A percentile compares a stretch with the other conserved stretches of the same genome.
Evolutionary conservation across 2,888 invertebrate species (phyloP).

Genomic region (Drosophila koepferae): DNA sequence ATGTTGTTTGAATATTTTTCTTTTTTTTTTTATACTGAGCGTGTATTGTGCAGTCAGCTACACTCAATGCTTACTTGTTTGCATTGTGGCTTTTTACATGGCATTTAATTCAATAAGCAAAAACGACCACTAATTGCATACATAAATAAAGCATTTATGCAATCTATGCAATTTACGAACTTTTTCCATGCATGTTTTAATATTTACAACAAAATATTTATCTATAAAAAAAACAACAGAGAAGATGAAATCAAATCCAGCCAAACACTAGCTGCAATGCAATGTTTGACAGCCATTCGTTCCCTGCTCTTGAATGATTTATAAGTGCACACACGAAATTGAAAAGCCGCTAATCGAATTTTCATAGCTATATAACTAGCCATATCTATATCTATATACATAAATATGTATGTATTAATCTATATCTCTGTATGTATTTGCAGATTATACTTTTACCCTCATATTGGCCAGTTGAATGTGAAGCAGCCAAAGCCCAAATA

Average conservation of each 20-base stretch:
- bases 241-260: slow-evolving; percentile 1
- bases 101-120: slow-evolving; percentile 4
- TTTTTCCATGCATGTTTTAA: slow-evolving; percentile 1
- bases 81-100: not conserved
- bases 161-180: slow-evolving; percentile 7
- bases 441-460: slow-evolving; percentile 67
- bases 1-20: too few species aligned
- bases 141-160: slow-evolving; percentile 12
- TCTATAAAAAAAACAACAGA: not conserved
- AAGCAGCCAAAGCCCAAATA: slow-evolving; percentile 24
- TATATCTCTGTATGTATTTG: slow-evolving; percentile 46
- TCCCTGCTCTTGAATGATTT: slow-evolving; percentile 46
- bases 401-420: not conserved
- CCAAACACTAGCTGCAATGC: slow-evolving; percentile 7
- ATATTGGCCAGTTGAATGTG: slow-evolving; percentile 61
- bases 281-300: slow-evolving; percentile 29
- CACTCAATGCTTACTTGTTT: not conserved
- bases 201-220: slow-evolving; percentile 6
- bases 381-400: not conserved
- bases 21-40: not conserved
- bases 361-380: slow-evolving; percentile 51
- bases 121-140: slow-evolving; percentile 13
- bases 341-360: slow-evolving; percentile 68
- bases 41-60: not conserved
- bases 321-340: slow-evolving; percentile 34